Evolutionary conservation across 2,113 vertebrate species (phyloP).

Genomic region (Amblyopsis rosae): DNA sequence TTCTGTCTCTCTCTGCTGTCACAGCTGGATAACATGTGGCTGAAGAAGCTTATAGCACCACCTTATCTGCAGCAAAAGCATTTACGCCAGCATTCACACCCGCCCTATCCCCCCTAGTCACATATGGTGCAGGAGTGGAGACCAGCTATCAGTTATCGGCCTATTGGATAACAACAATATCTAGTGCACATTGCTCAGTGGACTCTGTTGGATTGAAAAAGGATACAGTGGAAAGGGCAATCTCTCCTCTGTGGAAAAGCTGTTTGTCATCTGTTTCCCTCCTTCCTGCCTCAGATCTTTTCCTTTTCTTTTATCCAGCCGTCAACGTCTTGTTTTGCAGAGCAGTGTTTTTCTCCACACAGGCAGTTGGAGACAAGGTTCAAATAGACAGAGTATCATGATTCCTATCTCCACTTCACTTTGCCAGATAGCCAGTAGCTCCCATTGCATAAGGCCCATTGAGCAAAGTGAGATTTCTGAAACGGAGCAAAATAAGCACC

Average conservation of each 20-base stretch:
- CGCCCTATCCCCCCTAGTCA: not conserved
- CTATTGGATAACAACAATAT: not conserved
- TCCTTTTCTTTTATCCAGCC: not conserved
- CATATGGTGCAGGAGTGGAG: slow-evolving; percentile 1
- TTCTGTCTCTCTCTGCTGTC: not conserved
- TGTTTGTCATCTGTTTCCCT: not conserved
- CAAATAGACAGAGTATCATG: not conserved
- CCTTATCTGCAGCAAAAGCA: slow-evolving; percentile 7
- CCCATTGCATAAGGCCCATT: not conserved
- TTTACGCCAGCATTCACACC: not conserved
- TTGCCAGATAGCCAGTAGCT: not conserved
- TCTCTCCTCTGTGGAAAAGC: slow-evolving; percentile 8
- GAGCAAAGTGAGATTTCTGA: not conserved
- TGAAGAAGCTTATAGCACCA: slow-evolving; percentile 1
- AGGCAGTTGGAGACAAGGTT: not conserved
- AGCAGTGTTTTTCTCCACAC: not conserved
- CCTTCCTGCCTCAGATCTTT: not conserved
- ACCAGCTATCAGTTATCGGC: not conserved
- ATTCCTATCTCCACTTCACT: not conserved
- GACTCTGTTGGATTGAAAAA: not conserved
- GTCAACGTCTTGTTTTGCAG: not conserved
- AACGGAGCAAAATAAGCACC: not conserved
- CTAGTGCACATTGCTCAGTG: not conserved
- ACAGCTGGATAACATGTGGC: slow-evolving; percentile 22
- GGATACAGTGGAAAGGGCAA: not conserved